These are phyloP conservation scores for Styela clava DNA, from an alignment of 23 tunicate genomes.

Conservation along the genomic window DNA sequence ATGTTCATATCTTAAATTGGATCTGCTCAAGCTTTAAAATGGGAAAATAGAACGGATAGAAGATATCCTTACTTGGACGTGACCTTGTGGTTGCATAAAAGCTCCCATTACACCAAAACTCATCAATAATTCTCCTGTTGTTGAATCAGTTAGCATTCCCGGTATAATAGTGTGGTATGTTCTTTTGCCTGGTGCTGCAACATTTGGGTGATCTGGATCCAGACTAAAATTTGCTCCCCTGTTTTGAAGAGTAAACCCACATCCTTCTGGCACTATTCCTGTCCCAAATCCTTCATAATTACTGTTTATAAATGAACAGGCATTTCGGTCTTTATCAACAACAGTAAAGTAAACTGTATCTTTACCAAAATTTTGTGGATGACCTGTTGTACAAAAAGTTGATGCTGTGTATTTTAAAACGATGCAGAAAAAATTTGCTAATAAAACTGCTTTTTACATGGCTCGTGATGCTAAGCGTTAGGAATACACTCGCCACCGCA, in stretches of 20 bases:
- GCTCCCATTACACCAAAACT: conserved; percentile 94
- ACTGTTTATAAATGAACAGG: conserved; percentile 90
- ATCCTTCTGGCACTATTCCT: conserved; percentile 71
- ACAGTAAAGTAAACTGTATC: conserved; percentile 92
- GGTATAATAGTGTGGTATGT: conserved; percentile 92
- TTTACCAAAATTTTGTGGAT: conserved; percentile 32
- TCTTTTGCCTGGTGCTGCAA: conserved; percentile 56
- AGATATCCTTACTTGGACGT: conserved; percentile 92
- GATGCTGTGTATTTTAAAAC: background rate
- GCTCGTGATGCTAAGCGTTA: too few relatives aligned
- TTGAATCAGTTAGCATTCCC: conserved; percentile 74
- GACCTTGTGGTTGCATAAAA: conserved; percentile 98
- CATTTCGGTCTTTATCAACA: conserved; percentile 75
- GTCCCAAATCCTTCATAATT: conserved; percentile 78
- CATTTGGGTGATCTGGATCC: conserved; percentile 56
- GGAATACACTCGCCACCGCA: too few relatives aligned
- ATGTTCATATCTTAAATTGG: too few relatives aligned
- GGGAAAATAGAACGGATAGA: too few relatives aligned
- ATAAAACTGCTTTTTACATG: too few relatives aligned
- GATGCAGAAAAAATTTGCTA: background rate
- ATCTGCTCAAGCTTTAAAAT: too few relatives aligned
- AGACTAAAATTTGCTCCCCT: conserved; percentile 73
- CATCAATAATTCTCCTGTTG: conserved; percentile 62
- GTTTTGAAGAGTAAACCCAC: conserved; percentile 83
- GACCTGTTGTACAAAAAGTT: conserved; percentile 17